Base-by-base conservation (phyloP, 1,140 invertebrate species). In the Drosophila chauvacae region DNA sequence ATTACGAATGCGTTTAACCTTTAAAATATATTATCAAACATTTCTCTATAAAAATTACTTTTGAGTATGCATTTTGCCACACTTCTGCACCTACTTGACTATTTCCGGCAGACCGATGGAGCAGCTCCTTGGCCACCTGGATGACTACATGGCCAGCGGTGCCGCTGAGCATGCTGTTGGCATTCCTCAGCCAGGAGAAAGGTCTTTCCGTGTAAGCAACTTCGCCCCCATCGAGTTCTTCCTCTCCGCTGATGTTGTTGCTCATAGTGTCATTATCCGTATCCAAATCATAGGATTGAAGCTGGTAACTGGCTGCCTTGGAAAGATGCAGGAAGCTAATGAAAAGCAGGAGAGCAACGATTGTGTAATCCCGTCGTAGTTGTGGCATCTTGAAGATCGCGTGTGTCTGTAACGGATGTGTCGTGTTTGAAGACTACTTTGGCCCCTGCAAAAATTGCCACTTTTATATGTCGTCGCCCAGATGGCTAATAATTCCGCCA, bases 101-200 rank as follows among this genome's bases (percentile, higher is more conserved):
- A 74, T 94, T 95, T 63, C 94, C 94, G 2, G 95, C 93, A 0
- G 95, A 95, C 77, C 95, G 94, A 62, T 94, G 94, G 7, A 96
- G 92, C 58, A 95, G 92, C 86, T 96, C 95, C 80, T 95, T 95
- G 14, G 95, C 95, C 81, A 96, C 93, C 66, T 95, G 94, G 1
- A 94, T 93, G 70, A 95, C 90, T 64, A 95, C 94, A 70, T 94
- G 93, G 6, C 94, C 94, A 23, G 94, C 93, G 1, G 94, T 93
- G 42, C 93, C 93, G 50, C 92, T 92, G 3, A 95, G 77, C 62
- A 94, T 93, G 56, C 91, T 93, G 14, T 94, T 93, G 4, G 94
- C 94, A 1, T 92, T 91, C 4, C 94, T 92, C 42, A 94, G 79
- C 69, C 94, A 93, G 10, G 93, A 91, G 0, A 93, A 81, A 7